These are phyloP conservation scores for Trichacis sp. DNA, from an alignment of 2,888 invertebrate species.

Conservation along the genomic window DNA sequence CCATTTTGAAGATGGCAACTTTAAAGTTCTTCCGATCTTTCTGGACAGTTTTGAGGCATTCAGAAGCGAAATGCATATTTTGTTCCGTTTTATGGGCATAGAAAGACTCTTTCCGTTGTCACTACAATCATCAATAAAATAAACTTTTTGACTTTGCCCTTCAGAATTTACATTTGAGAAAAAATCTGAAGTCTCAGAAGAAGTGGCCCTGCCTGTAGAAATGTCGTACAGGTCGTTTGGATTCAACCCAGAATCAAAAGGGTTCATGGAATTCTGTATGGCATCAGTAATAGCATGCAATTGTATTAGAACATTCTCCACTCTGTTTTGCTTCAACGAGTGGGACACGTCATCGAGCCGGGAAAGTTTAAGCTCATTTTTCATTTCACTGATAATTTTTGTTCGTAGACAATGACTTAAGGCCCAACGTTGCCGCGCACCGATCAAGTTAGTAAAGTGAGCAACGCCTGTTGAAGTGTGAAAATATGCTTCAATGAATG, in stretches of 20 bases:
- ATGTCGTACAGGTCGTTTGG: constrained; percentile 45
- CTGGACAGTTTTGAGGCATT: constrained; percentile 39
- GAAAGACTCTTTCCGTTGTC: not conserved
- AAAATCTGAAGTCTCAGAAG: constrained; percentile 51
- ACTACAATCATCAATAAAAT: constrained; percentile 42
- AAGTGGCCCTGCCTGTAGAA: constrained; percentile 57
- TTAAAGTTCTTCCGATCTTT: constrained; percentile 47
- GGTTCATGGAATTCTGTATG: not conserved
- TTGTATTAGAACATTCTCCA: not conserved
- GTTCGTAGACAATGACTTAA: constrained; percentile 21
- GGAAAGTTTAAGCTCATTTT: not conserved
- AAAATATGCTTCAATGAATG: constrained; percentile 29
- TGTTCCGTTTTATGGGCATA: constrained; percentile 37
- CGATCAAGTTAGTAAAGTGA: constrained; percentile 19
- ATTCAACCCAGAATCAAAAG: not conserved
- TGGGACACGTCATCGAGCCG: not conserved
- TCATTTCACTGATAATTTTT: constrained; percentile 11
- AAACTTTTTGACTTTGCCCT: constrained; percentile 45
- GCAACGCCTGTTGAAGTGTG: constrained; percentile 30
- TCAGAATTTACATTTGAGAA: constrained; percentile 46
- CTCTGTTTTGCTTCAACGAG: not conserved
- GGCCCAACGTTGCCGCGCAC: constrained; percentile 30
- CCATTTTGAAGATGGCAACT: constrained; percentile 48
- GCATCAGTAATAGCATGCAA: not conserved
- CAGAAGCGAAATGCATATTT: constrained; percentile 54